Evolutionary conservation across 2,888 invertebrate genomes (phyloP), one percentile per base, ranked within the genome.

Genomic region (Diloba caeruleocephala): DNA sequence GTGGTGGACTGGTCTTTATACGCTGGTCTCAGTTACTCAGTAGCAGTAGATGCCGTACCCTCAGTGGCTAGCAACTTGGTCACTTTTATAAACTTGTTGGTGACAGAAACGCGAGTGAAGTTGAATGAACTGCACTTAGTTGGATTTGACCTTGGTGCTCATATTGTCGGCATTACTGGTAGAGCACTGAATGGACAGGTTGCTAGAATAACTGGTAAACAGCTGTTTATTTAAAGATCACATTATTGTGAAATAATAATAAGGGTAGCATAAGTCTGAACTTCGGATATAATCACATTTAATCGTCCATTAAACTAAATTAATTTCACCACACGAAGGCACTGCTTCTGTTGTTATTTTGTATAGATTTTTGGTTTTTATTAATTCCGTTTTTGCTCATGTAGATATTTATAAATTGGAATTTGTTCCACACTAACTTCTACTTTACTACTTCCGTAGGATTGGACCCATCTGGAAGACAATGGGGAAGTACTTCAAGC

Each of bases 101-200:
- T 67, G 0, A 12, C n/a, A 0, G 53, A 44, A 0, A 33, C 39
- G 0, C 51, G 52, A n/a, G 25, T 8, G 9, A 29, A 9, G 5
- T 9, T 36, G 12, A 1, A 21, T 10, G 15, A 36, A n/a, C 3
- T 85, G 7, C 89, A 88, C 34, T 37, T 89, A 3, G 77, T 89
- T 1, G 89, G 89, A 0, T 89, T 88, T 45, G 69, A 79, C 34
- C 79, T 89, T 1, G 89, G 89, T 10, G 89, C 88, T 4, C 88
- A 89, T 38, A 65, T 85, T 4, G 85, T 75, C 28, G 88, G 88
- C 0, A 76, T 74, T 14, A 70, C 83, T 36, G 85, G 82, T 2
- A 76, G 86, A 60, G 3, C 7, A 2, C 29, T 78, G 1, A 31
- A 50, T 0, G 73, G 76, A 9, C 7, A 41, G 14, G 76, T 82